phyloP scores from a whole-genome alignment of 2,113 vertebrate genomes.

The Dolichotis patagonum region DNA sequence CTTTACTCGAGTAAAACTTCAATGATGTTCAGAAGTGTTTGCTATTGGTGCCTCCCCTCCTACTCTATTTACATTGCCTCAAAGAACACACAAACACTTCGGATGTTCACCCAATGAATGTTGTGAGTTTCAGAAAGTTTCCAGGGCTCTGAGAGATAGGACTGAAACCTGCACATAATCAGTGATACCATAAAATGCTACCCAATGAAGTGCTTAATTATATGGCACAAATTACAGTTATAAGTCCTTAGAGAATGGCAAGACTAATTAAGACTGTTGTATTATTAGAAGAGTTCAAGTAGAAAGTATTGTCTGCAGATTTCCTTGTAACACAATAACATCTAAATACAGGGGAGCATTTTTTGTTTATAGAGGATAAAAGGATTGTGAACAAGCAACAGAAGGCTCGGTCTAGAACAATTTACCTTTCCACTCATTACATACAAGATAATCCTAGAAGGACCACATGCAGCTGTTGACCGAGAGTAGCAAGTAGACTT shows the following conservation, averaged over 20 bases:
- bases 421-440: background rate
- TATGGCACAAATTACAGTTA: background rate
- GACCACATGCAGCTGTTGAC: background rate
- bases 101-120: slow-evolving; percentile 19
- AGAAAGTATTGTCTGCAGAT: background rate
- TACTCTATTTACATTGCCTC: background rate
- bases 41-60: background rate
- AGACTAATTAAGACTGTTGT: slow-evolving; percentile 41
- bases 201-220: background rate
- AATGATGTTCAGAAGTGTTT: background rate
- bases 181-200: background rate
- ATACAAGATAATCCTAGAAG: background rate
- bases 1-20: background rate
- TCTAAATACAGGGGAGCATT: slow-evolving; percentile 2
- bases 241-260: slow-evolving; percentile 28
- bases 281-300: slow-evolving; percentile 48
- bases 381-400: background rate
- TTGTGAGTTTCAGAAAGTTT: background rate
- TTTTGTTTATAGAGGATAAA: slow-evolving; percentile 1
- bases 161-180: background rate
- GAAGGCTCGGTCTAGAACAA: background rate
- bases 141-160: background rate
- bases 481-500: slow-evolving; percentile 5
- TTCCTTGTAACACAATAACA: background rate
- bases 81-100: background rate